A percentile compares a stretch with the other conserved stretches of the same genome.
Evolutionary conservation across 2,113 vertebrate genomes (phyloP).

Genomic region (Leiothrix lutea): DNA sequence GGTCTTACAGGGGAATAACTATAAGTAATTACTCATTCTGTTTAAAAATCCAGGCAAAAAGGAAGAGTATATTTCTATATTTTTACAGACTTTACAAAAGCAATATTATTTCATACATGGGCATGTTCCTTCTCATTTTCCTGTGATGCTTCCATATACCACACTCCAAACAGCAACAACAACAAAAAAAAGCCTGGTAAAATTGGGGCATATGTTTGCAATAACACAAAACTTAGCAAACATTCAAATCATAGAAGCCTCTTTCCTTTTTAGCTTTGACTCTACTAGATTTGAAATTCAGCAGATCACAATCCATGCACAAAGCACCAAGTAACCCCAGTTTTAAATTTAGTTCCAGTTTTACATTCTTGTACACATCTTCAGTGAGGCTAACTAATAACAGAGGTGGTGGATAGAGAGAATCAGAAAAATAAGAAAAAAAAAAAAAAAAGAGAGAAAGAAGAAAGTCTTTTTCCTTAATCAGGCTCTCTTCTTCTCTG

Average conservation of each 20-base stretch:
- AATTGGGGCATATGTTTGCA: background rate
- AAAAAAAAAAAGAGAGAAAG: too few species aligned
- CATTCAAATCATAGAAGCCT: background rate
- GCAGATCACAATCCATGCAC: background rate
- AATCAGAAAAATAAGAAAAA: background rate
- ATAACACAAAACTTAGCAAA: background rate
- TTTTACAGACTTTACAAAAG: background rate
- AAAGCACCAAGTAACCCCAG: background rate
- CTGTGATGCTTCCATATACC: rapidly evolving
- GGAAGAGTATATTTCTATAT: background rate
- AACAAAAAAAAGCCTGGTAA: background rate
- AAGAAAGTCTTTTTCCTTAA: slow-evolving; percentile 23
- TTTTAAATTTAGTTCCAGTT: background rate
- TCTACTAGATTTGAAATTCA: background rate
- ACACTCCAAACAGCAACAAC: background rate
- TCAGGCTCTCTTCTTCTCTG: slow-evolving; percentile 65
- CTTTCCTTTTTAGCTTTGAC: background rate
- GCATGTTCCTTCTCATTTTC: background rate
- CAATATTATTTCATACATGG: background rate
- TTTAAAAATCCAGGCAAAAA: background rate
- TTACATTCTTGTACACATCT: background rate
- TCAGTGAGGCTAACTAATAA: background rate
- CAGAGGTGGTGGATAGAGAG: background rate
- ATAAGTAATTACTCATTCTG: background rate
- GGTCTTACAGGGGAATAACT: background rate